Base-by-base conservation (phyloP, 2,113 vertebrate species). In the Pan paniscus region DNA sequence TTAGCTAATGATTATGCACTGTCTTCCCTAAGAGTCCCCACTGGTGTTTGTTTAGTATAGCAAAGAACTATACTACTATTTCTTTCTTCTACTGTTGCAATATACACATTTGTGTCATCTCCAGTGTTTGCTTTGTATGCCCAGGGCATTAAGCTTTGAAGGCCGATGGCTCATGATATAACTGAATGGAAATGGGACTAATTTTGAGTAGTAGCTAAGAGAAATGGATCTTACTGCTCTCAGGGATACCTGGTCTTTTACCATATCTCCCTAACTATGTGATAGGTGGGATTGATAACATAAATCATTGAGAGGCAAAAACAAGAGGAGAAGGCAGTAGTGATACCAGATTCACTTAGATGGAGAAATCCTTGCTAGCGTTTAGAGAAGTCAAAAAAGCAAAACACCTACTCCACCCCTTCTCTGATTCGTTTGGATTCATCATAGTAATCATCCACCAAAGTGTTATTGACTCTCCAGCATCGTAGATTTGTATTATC, bases 401-500 rank as follows among this genome's bases (percentile, higher is more conserved):
- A 48, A 55, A 64, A 79, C 22, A 94, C 98, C n/a, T 91, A 98
- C 98, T 98, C 98, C 0, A 82, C 35, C 50, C 97, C 98, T 91
- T 98, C 98, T 59, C 2, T 81, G 88, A 98, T 48, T 30, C 97
- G 96, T 12, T 13, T 80, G 78, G 96, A 91, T 16, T 94, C 93
- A 0, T 0, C 25, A 8, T 98, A 98, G 79, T 97, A 97, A 5
- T 5, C 1, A 8, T 98, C 61, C 55, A 98, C 98, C 84, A 70
- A 27, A 1, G 93, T 98, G 40, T 35, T 10, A 1, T 96, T 93
- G 38, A 98, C 81, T 35, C 4, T 97, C 98, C 98, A 98, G 82
- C 78, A 96, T 1, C 97, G 88, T 1, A 73, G 55, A 30, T 98
- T 97, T 5, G 97, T 97, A 22, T 97, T 98, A 0, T 95, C 97